Conservation (phyloP, 1,140 invertebrate genomes). For the Magallana angulata region DNA sequence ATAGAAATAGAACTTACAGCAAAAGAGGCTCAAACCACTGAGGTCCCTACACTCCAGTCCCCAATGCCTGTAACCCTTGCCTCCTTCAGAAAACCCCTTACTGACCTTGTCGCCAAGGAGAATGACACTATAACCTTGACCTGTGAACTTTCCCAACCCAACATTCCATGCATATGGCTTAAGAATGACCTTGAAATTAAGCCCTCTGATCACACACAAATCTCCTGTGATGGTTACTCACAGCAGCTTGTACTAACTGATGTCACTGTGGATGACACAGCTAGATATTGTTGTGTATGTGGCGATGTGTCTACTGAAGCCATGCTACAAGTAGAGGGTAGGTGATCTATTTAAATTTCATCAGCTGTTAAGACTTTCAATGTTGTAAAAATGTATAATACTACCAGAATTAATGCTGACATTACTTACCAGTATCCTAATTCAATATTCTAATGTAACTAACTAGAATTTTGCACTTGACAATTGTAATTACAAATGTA, state of each 20-base stretch:
- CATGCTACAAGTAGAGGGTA: slow-evolving; percentile 60
- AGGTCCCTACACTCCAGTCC: not conserved
- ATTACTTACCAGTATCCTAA: not conserved
- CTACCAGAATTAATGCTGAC: too few species aligned
- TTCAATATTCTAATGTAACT: not conserved
- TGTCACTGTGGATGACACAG: slow-evolving; percentile 59
- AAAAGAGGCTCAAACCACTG: not conserved
- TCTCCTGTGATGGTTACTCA: slow-evolving; percentile 70
- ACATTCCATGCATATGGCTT: slow-evolving; percentile 75
- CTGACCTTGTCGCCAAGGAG: slow-evolving; percentile 69
- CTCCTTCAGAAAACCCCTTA: slow-evolving; percentile 69
- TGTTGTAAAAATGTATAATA: not conserved
- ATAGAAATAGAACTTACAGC: not conserved
- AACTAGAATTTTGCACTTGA: not conserved
- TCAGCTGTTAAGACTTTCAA: not conserved
- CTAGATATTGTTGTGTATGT: slow-evolving; percentile 67
- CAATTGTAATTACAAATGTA: not conserved
- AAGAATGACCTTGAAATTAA: slow-evolving; percentile 78
- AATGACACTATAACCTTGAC: slow-evolving; percentile 71
- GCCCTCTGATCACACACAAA: slow-evolving; percentile 68
- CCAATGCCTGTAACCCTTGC: slow-evolving; percentile 66
- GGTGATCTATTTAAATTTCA: not conserved
- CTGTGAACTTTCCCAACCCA: slow-evolving; percentile 75
- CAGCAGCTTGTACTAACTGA: slow-evolving; percentile 62
- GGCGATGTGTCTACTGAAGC: slow-evolving; percentile 61